Evolutionary conservation across 2,797 vertebrate species (phyloP).

Genomic region (Linurgus olivaceus): DNA sequence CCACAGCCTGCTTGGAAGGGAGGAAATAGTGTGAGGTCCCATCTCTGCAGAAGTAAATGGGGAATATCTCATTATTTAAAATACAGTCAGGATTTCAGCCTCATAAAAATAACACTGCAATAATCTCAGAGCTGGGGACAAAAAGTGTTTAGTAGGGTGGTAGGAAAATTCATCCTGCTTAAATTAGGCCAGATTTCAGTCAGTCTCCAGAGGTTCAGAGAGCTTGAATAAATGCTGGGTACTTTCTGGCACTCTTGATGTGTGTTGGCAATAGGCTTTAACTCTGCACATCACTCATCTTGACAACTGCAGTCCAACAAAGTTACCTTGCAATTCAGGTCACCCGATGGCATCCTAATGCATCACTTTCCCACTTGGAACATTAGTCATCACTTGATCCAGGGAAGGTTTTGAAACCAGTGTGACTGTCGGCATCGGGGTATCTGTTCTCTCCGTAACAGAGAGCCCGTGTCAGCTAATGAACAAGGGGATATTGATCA

Average conservation of each 20-base stretch:
- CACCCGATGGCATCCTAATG: conserved; percentile 53
- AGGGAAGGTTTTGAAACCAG: conserved; percentile 59
- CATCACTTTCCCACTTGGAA: conserved; percentile 48
- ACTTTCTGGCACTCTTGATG: conserved; percentile 23
- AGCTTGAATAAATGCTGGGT: conserved; percentile 19
- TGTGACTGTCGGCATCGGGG: conserved; percentile 6
- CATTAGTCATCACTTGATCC: conserved; percentile 63
- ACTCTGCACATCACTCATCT: conserved; percentile 63
- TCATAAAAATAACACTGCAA: conserved; percentile 9
- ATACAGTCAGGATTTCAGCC: conserved; percentile 11
- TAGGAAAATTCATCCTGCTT: conserved; percentile 32
- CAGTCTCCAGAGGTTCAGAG: conserved; percentile 42
- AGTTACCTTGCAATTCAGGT: conserved; percentile 53
- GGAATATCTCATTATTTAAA: conserved; percentile 33
- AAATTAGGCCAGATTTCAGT: conserved; percentile 45
- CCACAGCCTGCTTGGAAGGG: background rate
- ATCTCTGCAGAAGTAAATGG: background rate
- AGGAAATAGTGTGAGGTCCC: conserved; percentile 9
- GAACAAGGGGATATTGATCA: conserved; percentile 70
- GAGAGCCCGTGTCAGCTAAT: conserved; percentile 39
- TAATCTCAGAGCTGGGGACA: conserved; percentile 18
- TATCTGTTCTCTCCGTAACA: conserved; percentile 34
- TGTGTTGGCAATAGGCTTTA: conserved; percentile 53
- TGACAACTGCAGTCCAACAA: conserved; percentile 60
- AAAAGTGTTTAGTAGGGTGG: conserved; percentile 14